phyloP scores from a whole-genome alignment of 2,113 vertebrate species.

The Leucopsar rothschildi region DNA sequence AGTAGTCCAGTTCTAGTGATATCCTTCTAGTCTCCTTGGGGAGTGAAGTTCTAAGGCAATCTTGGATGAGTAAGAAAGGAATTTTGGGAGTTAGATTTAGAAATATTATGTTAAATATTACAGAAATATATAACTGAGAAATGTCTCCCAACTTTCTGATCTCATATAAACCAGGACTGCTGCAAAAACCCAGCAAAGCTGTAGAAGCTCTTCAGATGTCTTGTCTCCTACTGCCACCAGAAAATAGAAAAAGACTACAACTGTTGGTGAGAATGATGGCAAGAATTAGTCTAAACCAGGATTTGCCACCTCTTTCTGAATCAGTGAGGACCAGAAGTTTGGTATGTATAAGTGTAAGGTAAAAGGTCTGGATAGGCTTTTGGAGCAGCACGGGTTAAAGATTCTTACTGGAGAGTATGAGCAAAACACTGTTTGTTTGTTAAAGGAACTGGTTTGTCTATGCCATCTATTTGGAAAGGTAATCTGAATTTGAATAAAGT shows the following conservation, averaged over 20 bases:
- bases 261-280: constrained; percentile 83
- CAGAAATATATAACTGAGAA: not conserved
- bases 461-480: not conserved
- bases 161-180: constrained; percentile 62
- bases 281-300: constrained; percentile 76
- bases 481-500: not conserved
- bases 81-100: not conserved
- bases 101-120: not conserved
- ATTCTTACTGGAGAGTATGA: not conserved
- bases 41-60: not conserved
- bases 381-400: not conserved
- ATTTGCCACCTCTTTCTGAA: constrained; percentile 81
- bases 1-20: not conserved
- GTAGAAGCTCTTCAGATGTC: constrained; percentile 83
- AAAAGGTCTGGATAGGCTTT: not conserved
- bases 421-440: not conserved
- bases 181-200: constrained; percentile 72
- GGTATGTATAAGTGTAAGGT: constrained; percentile 60
- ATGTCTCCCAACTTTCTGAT: not conserved
- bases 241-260: constrained; percentile 82
- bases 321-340: constrained; percentile 76
- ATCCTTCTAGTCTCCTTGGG: not conserved
- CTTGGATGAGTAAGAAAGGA: not conserved
- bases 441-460: not conserved
- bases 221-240: constrained; percentile 82